phyloP scores from a whole-genome alignment of 2,888 invertebrate genomes.

The Chydorus sphaericus region DNA sequence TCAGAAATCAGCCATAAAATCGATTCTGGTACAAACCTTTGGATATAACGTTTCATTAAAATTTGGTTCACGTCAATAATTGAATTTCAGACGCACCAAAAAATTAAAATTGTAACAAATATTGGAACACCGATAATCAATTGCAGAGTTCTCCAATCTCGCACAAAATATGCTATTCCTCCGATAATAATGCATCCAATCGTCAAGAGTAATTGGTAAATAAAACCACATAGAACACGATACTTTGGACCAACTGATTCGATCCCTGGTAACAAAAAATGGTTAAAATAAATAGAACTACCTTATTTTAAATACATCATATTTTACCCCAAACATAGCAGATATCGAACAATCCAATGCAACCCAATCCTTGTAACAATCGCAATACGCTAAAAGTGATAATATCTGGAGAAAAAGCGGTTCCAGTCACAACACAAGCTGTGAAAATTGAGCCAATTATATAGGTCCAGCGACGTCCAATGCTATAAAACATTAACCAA shows the following conservation, averaged over 20 bases:
- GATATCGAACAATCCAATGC: not conserved
- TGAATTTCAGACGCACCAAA: too few relatives aligned
- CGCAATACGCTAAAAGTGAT: not conserved
- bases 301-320: not conserved
- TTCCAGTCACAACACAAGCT: not conserved
- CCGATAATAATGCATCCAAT: conserved; percentile 37
- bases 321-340: conserved; percentile 4
- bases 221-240: conserved; percentile 34
- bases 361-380: conserved; percentile 2
- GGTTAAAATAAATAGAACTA: not conserved
- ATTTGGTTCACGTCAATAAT: too few relatives aligned
- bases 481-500: not conserved
- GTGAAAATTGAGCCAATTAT: not conserved
- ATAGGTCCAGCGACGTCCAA: conserved; percentile 5
- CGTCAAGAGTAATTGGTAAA: conserved; percentile 37
- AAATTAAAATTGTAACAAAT: not conserved
- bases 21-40: conserved; percentile 17
- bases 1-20: conserved; percentile 16
- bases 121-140: conserved; percentile 36
- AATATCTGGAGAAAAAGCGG: not conserved
- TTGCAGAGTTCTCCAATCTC: conserved; percentile 40
- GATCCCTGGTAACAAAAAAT: conserved; percentile 28
- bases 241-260: conserved; percentile 34
- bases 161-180: conserved; percentile 32
- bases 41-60: too few relatives aligned